Base-by-base conservation (phyloP, 2,113 vertebrate species). In the human (Homo sapiens) region DNA sequence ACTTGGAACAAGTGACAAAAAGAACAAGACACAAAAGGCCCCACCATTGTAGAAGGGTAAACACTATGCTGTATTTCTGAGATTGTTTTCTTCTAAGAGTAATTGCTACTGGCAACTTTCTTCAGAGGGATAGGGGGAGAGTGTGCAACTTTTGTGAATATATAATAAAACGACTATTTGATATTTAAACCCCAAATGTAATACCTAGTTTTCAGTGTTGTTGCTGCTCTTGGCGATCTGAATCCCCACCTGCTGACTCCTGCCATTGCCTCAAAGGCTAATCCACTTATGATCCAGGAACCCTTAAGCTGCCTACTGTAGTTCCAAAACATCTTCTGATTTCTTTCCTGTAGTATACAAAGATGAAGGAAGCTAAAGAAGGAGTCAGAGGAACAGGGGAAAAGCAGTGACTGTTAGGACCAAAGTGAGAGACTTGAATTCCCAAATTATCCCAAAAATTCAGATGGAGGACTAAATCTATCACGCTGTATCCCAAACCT, bases 281-380 rank as follows among this genome's bases (percentile, higher is more conserved):
- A 96, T 91, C 83, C 93, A 97, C 57, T 78, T 93, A 97, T 73
- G 79, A 92, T 93, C 76, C 88, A 96, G 83, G 94, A 93, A 93
- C 90, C 50, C 93, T 97, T 97, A 97, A 52, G 35, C 81, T 97
- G 96, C 87, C 93, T 96, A 97, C 3, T 78, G 45, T 89, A 86
- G 90, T 92, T 97, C 84, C 79, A 97, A 96, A 97, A 91, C 23
- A 89, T 86, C 96, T 86, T 95, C 93, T 92, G 68, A 81, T 91
- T 89, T 94, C 88, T 96, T 93, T 97, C 87, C 90, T 97, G 52
- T 55, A 72, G 86, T 82, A 38, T 96, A 95, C 73, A 93, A 97
- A 96, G 83, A 93, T 90, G 52, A 93, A 97, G 83, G 73, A 96
- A 96, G 90, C 52, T 96, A 92, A 96, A 97, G 92, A 96, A 97